Conservation (phyloP, 2,888 invertebrate genomes). For the Girardia tigrina region DNA sequence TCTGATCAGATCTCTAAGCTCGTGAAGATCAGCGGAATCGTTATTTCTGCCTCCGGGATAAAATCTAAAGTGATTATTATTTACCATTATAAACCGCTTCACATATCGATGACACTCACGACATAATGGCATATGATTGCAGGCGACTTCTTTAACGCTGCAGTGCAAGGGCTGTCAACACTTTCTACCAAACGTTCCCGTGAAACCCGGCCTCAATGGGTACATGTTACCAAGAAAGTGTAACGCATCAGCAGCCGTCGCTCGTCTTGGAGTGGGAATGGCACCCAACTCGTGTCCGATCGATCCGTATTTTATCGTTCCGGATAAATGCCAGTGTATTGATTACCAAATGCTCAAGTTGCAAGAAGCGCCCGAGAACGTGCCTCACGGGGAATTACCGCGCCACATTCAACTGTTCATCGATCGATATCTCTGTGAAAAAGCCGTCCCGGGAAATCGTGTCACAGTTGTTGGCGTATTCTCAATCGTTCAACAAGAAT, state of each 20-base stretch:
- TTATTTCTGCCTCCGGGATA: conserved; percentile 80
- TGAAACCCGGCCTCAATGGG: conserved; percentile 88
- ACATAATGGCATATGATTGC: no score
- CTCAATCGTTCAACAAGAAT: conserved; percentile 58
- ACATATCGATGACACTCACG: no score
- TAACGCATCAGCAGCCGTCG: conserved; percentile 55
- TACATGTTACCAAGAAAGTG: conserved; percentile 86
- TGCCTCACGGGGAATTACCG: conserved; percentile 93
- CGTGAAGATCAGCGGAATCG: conserved; percentile 85
- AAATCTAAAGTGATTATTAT: no score
- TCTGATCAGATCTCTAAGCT: conserved; percentile 67
- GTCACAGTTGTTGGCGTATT: conserved; percentile 83
- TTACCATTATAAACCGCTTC: no score
- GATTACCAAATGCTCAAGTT: conserved; percentile 94
- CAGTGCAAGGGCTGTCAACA: conserved; percentile 86
- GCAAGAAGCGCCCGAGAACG: conserved; percentile 82
- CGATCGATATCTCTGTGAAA: conserved; percentile 77
- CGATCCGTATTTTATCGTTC: conserved; percentile 93
- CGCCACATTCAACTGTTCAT: conserved; percentile 83
- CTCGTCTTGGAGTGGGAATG: conserved; percentile 54
- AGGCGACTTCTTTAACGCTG: conserved; percentile 48
- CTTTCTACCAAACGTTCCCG: conserved; percentile 69
- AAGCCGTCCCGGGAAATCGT: conserved; percentile 84
- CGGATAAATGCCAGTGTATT: conserved; percentile 88
- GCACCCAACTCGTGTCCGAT: conserved; percentile 80